Percentiles rank a stretch among this genome's conserved stretches.
Evolutionary conservation across 1,140 invertebrate species (phyloP).

Genomic region (Catajapyx aquilonaris): DNA sequence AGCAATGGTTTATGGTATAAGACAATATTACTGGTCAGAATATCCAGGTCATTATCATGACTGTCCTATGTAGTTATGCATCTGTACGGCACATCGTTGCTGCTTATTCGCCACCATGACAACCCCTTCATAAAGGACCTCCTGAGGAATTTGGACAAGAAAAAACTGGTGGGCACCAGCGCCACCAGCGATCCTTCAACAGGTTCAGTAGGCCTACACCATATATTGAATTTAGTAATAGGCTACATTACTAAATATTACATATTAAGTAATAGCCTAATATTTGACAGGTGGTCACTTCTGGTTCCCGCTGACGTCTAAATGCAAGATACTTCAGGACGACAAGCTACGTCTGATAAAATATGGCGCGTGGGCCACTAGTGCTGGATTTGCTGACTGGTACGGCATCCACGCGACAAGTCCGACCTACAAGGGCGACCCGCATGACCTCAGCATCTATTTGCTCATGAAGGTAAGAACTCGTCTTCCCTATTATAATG

Average conservation of each 20-base stretch:
- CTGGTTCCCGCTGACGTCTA: conserved; percentile 11
- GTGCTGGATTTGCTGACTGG: conserved; percentile 11
- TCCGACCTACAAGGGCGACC: conserved; percentile 6
- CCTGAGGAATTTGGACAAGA: too few relatives aligned
- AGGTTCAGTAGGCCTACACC: too few relatives aligned
- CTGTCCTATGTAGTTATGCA: conserved; percentile 1
- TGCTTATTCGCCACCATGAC: conserved; percentile 8
- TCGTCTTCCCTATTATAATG: neutral
- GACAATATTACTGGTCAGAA: conserved; percentile 1
- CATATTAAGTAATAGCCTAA: too few relatives aligned
- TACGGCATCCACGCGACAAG: conserved; percentile 10
- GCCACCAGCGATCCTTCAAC: too few relatives aligned
- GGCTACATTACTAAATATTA: too few relatives aligned
- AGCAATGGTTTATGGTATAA: conserved; percentile 6
- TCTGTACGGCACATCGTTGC: conserved; percentile 5
- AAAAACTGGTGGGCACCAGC: too few relatives aligned
- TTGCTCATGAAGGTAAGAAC: neutral
- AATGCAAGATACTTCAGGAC: conserved; percentile 8
- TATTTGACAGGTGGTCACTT: conserved; percentile 12
- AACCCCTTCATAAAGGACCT: conserved; percentile 6
- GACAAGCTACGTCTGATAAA: conserved; percentile 8
- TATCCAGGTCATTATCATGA: conserved; percentile 10
- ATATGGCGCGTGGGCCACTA: conserved; percentile 10
- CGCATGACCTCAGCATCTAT: conserved; percentile 7
- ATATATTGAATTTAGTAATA: too few relatives aligned